Evolutionary conservation across 1,140 invertebrate genomes (phyloP).

Genomic region (Apis florea): DNA sequence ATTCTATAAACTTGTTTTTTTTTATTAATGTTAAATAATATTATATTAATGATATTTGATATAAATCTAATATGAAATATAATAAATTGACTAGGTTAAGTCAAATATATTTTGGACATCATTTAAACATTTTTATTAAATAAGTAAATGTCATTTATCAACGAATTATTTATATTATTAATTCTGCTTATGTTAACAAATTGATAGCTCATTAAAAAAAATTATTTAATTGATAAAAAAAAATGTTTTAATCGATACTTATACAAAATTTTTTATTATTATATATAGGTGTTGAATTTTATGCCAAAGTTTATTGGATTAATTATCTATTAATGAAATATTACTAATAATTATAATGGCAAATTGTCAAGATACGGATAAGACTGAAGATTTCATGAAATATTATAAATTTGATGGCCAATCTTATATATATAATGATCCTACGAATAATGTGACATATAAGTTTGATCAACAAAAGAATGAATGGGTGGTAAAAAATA

Average conservation of each 20-base stretch:
- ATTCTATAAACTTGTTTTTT: not conserved
- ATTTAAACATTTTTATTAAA: not conserved
- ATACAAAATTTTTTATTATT: not conserved
- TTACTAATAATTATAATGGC: constrained; percentile 41
- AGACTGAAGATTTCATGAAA: constrained; percentile 63
- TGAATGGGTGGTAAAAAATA: constrained; percentile 82
- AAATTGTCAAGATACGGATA: constrained; percentile 48
- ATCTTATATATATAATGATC: constrained; percentile 80
- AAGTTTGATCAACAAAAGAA: constrained; percentile 80
- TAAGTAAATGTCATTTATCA: not conserved
- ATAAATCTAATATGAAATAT: not conserved
- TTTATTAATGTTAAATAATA: not conserved
- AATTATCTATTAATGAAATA: not conserved
- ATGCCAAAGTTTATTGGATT: not conserved
- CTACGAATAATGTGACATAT: constrained; percentile 76
- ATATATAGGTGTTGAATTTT: not conserved
- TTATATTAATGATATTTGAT: not conserved
- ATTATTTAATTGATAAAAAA: not conserved
- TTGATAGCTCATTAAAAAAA: not conserved
- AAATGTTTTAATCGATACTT: not conserved
- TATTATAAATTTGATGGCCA: constrained; percentile 81
- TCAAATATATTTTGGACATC: not conserved
- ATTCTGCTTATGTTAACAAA: not conserved
- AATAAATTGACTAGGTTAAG: not conserved
- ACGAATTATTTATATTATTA: not conserved